phyloP scores from a whole-genome alignment of 1,140 invertebrate genomes.

The Aphis gossypii region DNA sequence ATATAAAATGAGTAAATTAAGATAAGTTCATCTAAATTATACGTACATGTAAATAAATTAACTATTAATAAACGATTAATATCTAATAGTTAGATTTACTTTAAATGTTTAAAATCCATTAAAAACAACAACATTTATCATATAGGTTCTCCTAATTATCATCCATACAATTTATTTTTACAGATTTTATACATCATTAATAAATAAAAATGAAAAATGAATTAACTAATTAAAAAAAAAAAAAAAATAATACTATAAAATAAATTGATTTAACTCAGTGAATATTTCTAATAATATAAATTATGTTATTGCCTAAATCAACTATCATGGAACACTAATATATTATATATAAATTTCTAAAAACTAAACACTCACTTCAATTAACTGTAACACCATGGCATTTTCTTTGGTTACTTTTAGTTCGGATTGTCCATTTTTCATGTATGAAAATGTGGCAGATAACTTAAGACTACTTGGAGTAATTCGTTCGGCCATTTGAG shows the following conservation, averaged over 20 bases:
- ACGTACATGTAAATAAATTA: no score
- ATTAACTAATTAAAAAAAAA: no score
- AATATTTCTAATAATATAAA: background rate
- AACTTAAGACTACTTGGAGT: slow-evolving; percentile 69
- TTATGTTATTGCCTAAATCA: background rate
- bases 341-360: background rate
- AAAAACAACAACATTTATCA: no score
- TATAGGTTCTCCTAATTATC: no score
- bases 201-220: no score
- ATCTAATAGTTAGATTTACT: no score
- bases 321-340: background rate
- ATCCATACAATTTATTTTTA: no score
- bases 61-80: no score
- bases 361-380: slow-evolving; percentile 66
- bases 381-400: slow-evolving; percentile 78
- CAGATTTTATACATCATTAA: no score
- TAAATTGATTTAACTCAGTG: background rate
- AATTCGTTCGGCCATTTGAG: slow-evolving; percentile 73
- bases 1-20: background rate
- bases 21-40: no score
- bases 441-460: slow-evolving; percentile 67
- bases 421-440: slow-evolving; percentile 68
- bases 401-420: slow-evolving; percentile 76
- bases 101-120: no score
- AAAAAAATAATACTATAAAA: background rate